Base-by-base conservation (phyloP, 2,797 vertebrate species). In the Cryptoprocta ferox region DNA sequence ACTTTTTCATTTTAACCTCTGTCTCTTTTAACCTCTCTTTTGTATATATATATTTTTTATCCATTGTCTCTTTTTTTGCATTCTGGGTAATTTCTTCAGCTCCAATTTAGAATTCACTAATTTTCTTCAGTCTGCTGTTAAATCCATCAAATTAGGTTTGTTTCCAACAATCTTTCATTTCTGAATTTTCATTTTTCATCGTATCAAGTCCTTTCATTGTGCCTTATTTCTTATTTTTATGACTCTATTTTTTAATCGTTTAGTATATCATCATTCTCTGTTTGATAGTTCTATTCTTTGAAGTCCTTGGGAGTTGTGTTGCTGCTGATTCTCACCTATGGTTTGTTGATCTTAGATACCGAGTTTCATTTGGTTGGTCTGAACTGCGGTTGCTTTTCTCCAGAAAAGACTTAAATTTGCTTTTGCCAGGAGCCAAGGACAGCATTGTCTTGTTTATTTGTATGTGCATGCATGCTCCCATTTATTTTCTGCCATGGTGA, bases 351-450 rank as follows among this genome's bases (percentile, higher is more conserved):
- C 14, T 78, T 78, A 28, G 24, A 24, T 66, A 32, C 11, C 48
- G 18, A 53, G 39, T 93, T 32, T 56, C 76, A 56, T 61, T 89
- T 70, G 71, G 21, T 71, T 84, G 59, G 28, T 83, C n/a, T 89
- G 89, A 97, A 32, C 5, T 76, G 76, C 76, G 14, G 18, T 76
- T 76, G 13, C 48, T 24, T 86, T 94, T 56, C 93, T 87, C 66
- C 37, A 66, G 83, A 45, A 93, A 92, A 50, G 12, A 93, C 56
- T 94, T 94, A 65, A 82, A 79, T 94, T 68, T 92, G 50, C 83
- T 79, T 68, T 56, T 84, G 75, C 50, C 28, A 81, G 21, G 21
- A 95, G 71, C 32, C 71, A 56, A 53, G 6, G 39, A 90, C n/a
- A 37, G 1, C 71, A 83, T 73, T 84, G 30, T 79, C 88, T 42